These are phyloP conservation scores for Monochamus saltuarius DNA, from an alignment of 1,140 invertebrate genomes.

Conservation along the genomic window DNA sequence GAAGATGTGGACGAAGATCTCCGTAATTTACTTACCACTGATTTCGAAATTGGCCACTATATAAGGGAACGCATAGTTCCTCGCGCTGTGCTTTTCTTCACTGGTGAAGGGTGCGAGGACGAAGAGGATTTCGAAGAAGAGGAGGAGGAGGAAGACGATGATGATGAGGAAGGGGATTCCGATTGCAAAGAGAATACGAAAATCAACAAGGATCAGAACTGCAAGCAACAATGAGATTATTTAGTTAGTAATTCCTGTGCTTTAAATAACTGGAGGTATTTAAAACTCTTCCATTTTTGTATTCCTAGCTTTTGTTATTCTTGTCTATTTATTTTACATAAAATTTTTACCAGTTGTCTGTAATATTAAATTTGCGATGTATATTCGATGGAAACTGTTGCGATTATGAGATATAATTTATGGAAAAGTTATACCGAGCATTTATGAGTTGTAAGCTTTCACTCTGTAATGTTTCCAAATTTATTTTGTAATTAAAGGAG, in stretches of 20 bases:
- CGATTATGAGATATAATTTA: too few species aligned
- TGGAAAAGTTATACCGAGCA: not conserved
- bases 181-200: constrained; percentile 20
- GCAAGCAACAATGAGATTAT: constrained; percentile 43
- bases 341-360: constrained; percentile 2
- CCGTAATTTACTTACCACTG: constrained; percentile 74
- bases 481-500: constrained; percentile 13
- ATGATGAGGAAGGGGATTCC: constrained; percentile 50
- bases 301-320: not conserved
- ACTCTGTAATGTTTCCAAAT: constrained; percentile 16
- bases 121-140: constrained; percentile 73
- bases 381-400: not conserved
- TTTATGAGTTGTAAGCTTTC: not conserved
- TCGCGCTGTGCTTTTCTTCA: constrained; percentile 90
- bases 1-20: constrained; percentile 75
- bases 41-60: constrained; percentile 99
- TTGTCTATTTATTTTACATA: constrained; percentile 3
- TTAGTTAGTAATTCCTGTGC: not conserved
- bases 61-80: constrained; percentile 91
- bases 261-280: constrained; percentile 9
- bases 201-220: constrained; percentile 36
- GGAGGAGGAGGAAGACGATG: constrained; percentile 55
- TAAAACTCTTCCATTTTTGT: not conserved
- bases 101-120: constrained; percentile 80
- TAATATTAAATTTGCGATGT: not conserved